Evolutionary conservation across 2,113 vertebrate genomes (phyloP), one percentile per base, ranked within the genome.

Genomic region (Mungos mungo): DNA sequence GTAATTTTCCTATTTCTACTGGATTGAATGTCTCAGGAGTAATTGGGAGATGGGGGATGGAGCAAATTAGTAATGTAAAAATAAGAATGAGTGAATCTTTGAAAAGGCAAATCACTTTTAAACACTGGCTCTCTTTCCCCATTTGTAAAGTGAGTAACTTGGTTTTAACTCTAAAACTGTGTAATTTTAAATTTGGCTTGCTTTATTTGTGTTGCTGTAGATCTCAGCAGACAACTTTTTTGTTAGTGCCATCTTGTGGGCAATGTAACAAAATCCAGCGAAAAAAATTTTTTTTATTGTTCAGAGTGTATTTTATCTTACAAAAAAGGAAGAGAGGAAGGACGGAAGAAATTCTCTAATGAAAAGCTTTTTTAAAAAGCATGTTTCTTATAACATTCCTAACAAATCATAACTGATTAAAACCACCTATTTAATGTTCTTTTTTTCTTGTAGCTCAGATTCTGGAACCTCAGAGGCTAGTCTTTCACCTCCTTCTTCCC

Each of bases 401-500:
- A 98, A 99, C 98, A 94, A 76, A 98, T 93, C 88, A 6, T 98
- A 97, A 97, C 97, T 96, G 92, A 93, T 98, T 98, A 97, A 99
- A 98, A 97, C 98, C 94, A 95, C 85, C 71, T 93, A 76, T 98
- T 97, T 98, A 93, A 98, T 99, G 96, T 98, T 99, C 96, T 99
- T 98, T 99, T 99, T 99, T 98, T 99, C 98, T 99, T 99, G 92
- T 98, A 99, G 99, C 98, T 99, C 99, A 98, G 99, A 99, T 98
- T 99, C 99, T 99, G 99, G 99, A 99, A 99, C 99, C 88, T 99
- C 99, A 91, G 99, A 99, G 88, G 98, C 99, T 98, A 98, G 99
- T 69, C 98, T 99, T 97, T 99, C 99, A 98, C 99, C 99, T 98
- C 99, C 99, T 99, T 98, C 99, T 90, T 99, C 99, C 84, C 99